Evolutionary conservation across 2,888 invertebrate species (phyloP).

Genomic region (Anticlea derivata): DNA sequence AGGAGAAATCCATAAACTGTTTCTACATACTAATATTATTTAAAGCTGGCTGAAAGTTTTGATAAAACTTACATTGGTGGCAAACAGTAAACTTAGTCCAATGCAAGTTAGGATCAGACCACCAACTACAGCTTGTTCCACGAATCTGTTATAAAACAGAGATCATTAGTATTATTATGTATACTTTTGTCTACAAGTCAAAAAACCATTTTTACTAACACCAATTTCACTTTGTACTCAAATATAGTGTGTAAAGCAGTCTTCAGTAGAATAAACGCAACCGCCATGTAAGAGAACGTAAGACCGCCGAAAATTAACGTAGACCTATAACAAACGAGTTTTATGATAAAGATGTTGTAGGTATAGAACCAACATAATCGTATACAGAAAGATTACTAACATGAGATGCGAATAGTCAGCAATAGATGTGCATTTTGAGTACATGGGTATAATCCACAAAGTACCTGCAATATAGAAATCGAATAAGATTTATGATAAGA

Average conservation of each 20-base stretch:
- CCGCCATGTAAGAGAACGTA: slow-evolving; percentile 61
- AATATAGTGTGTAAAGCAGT: slow-evolving; percentile 72
- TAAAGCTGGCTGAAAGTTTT: no score
- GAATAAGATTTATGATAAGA: no score
- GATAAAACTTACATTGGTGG: slow-evolving; percentile 56
- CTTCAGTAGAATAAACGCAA: slow-evolving; percentile 63
- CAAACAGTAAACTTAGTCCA: slow-evolving; percentile 57
- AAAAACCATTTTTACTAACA: slow-evolving; percentile 53
- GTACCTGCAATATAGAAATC: slow-evolving; percentile 50
- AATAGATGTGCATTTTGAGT: slow-evolving; percentile 64
- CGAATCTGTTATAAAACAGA: slow-evolving; percentile 50
- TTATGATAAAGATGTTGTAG: no score
- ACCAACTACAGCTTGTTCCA: slow-evolving; percentile 63
- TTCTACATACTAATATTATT: no score
- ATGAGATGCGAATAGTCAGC: slow-evolving; percentile 61
- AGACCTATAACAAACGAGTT: slow-evolving; percentile 45
- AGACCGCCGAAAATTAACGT: slow-evolving; percentile 65
- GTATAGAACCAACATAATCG: no score
- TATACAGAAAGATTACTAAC: slow-evolving; percentile 49
- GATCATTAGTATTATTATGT: background rate
- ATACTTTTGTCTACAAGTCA: background rate
- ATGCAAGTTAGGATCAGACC: slow-evolving; percentile 58
- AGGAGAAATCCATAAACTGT: no score
- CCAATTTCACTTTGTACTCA: slow-evolving; percentile 71
- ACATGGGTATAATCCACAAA: slow-evolving; percentile 73